These are phyloP conservation scores for Mystacornis crossleyi DNA, from an alignment of 2,113 vertebrate genomes.

Conservation along the genomic window DNA sequence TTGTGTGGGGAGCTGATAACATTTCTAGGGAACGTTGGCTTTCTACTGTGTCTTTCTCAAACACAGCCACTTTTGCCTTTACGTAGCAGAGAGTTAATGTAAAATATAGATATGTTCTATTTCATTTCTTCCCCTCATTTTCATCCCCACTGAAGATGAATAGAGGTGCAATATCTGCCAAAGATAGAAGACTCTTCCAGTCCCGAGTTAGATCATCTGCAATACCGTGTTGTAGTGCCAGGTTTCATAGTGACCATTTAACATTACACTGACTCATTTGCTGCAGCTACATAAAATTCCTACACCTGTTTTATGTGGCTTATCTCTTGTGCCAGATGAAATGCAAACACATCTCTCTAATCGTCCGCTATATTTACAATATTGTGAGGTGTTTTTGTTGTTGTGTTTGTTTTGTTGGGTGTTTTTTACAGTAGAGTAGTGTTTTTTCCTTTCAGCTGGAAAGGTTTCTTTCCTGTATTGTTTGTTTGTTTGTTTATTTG, in stretches of 20 bases:
- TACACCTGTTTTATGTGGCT: neutral
- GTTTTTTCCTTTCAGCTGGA: neutral
- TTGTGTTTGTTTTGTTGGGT: neutral
- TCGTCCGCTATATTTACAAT: neutral
- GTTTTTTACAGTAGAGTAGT: neutral
- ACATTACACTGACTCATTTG: neutral
- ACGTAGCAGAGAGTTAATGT: neutral
- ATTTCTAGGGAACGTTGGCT: neutral
- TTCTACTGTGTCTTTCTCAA: neutral
- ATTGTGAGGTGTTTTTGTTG: neutral
- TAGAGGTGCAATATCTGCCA: neutral
- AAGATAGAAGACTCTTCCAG: neutral
- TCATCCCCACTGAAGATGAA: neutral
- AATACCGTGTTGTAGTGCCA: neutral
- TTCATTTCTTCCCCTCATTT: neutral
- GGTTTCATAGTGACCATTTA: neutral
- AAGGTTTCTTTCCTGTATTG: neutral
- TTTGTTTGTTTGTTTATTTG: neutral
- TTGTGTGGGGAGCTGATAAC: neutral
- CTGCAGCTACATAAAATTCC: neutral
- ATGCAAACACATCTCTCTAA: neutral
- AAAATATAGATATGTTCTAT: neutral
- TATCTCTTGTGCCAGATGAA: neutral
- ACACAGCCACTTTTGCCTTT: neutral
- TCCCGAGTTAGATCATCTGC: neutral